Conservation (phyloP, 2,113 vertebrate species). For the Bufo bufo region DNA sequence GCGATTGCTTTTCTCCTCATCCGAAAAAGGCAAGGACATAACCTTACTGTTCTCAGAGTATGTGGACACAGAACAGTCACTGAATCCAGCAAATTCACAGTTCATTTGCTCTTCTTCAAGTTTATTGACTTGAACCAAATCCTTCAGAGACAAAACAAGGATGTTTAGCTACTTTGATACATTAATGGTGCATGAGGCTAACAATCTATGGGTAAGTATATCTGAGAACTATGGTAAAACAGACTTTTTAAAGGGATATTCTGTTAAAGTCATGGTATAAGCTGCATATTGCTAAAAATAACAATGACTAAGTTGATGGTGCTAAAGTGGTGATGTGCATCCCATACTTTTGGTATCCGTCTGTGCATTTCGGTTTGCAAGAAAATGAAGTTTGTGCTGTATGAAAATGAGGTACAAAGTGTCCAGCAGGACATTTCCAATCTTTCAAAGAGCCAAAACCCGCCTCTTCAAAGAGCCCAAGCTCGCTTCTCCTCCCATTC, state of each 20-base stretch:
- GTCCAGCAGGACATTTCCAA: too few relatives aligned
- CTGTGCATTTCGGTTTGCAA: too few relatives aligned
- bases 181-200: neutral
- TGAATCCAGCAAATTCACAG: conserved; percentile 42
- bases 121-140: conserved; percentile 64
- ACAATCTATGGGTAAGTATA: neutral
- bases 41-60: conserved; percentile 59
- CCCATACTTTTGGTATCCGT: too few relatives aligned
- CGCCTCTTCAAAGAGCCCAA: too few relatives aligned
- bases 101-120: conserved; percentile 60
- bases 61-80: conserved; percentile 52
- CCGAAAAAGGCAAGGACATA: conserved; percentile 34
- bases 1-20: conserved; percentile 60
- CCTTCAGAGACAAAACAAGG: conserved; percentile 67
- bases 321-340: too few relatives aligned
- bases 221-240: neutral
- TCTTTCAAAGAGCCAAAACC: too few relatives aligned
- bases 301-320: too few relatives aligned
- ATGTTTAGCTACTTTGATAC: conserved; percentile 3
- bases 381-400: too few relatives aligned
- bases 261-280: neutral
- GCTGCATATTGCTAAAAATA: too few relatives aligned
- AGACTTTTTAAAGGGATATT: neutral
- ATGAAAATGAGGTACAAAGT: too few relatives aligned
- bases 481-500: too few relatives aligned